phyloP scores from a whole-genome alignment of 37 sponge, comb jelly and placozoan species.

The Geodia barretti region DNA sequence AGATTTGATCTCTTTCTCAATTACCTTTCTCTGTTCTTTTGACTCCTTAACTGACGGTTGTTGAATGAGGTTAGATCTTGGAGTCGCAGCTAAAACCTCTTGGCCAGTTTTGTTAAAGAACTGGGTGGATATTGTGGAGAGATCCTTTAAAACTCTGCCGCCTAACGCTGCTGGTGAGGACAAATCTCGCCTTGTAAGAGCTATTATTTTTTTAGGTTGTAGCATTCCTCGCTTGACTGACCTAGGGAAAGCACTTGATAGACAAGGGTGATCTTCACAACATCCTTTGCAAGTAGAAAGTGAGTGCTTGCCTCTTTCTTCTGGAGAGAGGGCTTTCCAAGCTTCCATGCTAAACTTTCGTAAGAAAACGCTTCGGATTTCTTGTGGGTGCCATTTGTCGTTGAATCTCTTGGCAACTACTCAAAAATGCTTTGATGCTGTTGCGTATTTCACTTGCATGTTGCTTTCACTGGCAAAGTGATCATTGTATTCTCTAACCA shows the following conservation, averaged over 20 bases:
- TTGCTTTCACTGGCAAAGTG: not conserved
- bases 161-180: constrained; percentile 16
- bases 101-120: not conserved
- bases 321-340: not conserved
- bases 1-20: not conserved
- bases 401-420: not conserved
- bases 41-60: not conserved
- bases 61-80: not conserved
- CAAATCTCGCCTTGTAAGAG: not conserved
- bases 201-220: not conserved
- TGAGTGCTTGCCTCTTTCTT: not conserved
- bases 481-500: not conserved
- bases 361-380: not conserved
- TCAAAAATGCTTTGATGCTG: not conserved
- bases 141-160: not conserved
- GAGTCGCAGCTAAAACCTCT: constrained; percentile 9
- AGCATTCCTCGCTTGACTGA: not conserved
- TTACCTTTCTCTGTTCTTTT: not conserved
- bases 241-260: not conserved
- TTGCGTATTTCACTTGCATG: not conserved
- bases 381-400: not conserved
- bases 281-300: not conserved
- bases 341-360: not conserved
- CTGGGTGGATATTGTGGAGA: not conserved
- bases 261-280: not conserved